Conservation (phyloP, 2,113 vertebrate genomes). For the Apodemus sylvaticus region DNA sequence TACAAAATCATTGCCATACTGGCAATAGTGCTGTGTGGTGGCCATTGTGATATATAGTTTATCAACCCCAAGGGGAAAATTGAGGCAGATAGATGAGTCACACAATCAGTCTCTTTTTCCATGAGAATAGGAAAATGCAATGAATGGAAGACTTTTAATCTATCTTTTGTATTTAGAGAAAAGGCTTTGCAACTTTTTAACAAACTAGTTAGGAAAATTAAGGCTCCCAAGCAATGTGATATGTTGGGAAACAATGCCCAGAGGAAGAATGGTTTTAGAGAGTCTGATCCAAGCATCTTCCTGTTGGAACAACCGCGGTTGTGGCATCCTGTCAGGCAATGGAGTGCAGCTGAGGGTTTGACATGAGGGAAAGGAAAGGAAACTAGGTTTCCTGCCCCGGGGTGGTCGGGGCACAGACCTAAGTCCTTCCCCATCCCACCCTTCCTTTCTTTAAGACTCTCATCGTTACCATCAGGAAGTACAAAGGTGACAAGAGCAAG, state of each 20-base stretch:
- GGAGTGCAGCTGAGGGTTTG: conserved; percentile 87
- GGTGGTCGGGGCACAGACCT: neutral
- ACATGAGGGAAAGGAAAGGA: conserved; percentile 21
- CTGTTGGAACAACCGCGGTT: conserved; percentile 83
- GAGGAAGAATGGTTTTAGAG: conserved; percentile 84
- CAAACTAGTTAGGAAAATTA: conserved; percentile 81
- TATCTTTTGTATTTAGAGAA: conserved; percentile 25
- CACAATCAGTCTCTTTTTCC: neutral
- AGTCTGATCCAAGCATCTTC: conserved; percentile 85
- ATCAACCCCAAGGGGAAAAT: neutral
- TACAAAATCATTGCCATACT: neutral
- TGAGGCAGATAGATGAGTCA: conserved; percentile 6
- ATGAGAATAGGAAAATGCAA: conserved; percentile 31
- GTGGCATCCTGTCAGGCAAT: conserved; percentile 88
- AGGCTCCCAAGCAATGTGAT: conserved; percentile 87
- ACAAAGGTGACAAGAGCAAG: conserved; percentile 84
- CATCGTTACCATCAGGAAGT: neutral
- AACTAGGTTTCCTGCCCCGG: conserved; percentile 27
- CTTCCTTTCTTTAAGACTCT: neutral
- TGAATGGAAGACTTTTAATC: conserved; percentile 50
- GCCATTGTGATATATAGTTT: neutral
- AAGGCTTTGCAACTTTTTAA: conserved; percentile 76
- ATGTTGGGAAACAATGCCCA: conserved; percentile 86
- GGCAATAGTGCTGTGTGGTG: neutral
- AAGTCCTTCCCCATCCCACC: neutral